These are phyloP conservation scores for Ctena decussata DNA, from an alignment of 2,888 invertebrate species.

Conservation along the genomic window DNA sequence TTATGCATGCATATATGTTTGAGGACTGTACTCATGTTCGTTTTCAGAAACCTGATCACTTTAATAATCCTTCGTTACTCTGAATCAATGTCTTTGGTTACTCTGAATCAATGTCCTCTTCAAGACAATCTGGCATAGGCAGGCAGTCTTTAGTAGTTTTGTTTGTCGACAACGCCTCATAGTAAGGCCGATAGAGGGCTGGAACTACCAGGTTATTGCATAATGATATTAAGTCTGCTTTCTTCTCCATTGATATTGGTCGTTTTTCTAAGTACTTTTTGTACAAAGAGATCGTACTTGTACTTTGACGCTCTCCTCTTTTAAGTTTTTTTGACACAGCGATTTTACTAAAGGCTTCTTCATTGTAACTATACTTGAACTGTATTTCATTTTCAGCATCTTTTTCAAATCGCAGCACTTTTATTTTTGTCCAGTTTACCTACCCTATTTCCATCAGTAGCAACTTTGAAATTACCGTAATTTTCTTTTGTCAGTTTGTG, in stretches of 20 bases:
- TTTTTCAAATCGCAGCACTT: slow-evolving; percentile 29
- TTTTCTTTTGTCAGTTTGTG: background rate
- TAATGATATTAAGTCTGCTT: slow-evolving; percentile 16
- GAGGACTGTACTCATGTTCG: too few relatives aligned
- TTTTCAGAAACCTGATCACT: background rate
- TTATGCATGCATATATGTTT: background rate
- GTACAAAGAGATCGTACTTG: background rate
- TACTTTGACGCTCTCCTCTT: slow-evolving; percentile 1
- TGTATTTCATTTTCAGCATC: slow-evolving; percentile 8
- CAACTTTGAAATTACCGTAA: slow-evolving; percentile 16
- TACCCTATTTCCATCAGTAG: slow-evolving; percentile 4
- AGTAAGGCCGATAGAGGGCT: slow-evolving; percentile 3
- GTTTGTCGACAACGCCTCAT: slow-evolving; percentile 20
- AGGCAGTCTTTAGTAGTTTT: slow-evolving; percentile 16
- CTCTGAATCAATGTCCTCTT: slow-evolving; percentile 13
- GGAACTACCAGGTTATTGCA: slow-evolving; percentile 15
- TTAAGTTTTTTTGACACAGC: slow-evolving; percentile 4
- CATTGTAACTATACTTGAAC: slow-evolving; percentile 17
- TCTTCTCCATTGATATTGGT: slow-evolving; percentile 25
- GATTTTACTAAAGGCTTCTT: slow-evolving; percentile 10
- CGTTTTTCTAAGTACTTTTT: slow-evolving; percentile 31
- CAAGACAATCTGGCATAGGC: slow-evolving; percentile 17
- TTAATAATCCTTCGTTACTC: background rate
- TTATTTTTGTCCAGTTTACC: slow-evolving; percentile 33
- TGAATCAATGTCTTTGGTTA: background rate